These are phyloP conservation scores for Seriola dumerili DNA, from an alignment of 2,113 vertebrate species.

Conservation along the genomic window DNA sequence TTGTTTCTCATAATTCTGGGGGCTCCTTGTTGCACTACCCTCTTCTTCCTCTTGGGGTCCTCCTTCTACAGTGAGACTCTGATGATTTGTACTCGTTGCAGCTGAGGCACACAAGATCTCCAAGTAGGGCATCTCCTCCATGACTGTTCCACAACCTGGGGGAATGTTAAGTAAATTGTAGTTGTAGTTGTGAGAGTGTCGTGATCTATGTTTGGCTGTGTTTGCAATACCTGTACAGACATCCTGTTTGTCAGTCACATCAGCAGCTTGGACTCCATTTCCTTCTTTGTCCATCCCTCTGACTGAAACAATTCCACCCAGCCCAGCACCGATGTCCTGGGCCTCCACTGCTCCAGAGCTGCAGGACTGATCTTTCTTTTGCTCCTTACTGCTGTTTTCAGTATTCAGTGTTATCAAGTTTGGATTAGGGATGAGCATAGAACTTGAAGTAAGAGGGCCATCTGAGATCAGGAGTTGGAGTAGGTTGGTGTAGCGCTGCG, in stretches of 20 bases:
- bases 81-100: not conserved
- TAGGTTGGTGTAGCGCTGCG: conserved; percentile 41
- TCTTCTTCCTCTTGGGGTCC: conserved; percentile 9
- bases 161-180: conserved; percentile 6
- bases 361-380: conserved; percentile 11
- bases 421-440: not conserved
- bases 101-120: conserved; percentile 77
- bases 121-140: conserved; percentile 83
- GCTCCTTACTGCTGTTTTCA: conserved; percentile 22
- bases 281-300: not conserved
- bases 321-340: conserved; percentile 4
- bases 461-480: conserved; percentile 62
- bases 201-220: not conserved
- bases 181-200: not conserved
- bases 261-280: conserved; percentile 25
- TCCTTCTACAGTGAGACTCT: not conserved
- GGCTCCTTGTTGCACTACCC: not conserved
- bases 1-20: conserved; percentile 75
- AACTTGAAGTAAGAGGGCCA: not conserved
- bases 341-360: not conserved
- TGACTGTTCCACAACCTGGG: conserved; percentile 65
- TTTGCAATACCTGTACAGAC: conserved; percentile 73
- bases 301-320: conserved; percentile 1
- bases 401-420: not conserved
- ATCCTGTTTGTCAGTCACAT: conserved; percentile 48